Evolutionary conservation across 2,888 invertebrate species (phyloP).

Genomic region (Heteromurus nitidus): DNA sequence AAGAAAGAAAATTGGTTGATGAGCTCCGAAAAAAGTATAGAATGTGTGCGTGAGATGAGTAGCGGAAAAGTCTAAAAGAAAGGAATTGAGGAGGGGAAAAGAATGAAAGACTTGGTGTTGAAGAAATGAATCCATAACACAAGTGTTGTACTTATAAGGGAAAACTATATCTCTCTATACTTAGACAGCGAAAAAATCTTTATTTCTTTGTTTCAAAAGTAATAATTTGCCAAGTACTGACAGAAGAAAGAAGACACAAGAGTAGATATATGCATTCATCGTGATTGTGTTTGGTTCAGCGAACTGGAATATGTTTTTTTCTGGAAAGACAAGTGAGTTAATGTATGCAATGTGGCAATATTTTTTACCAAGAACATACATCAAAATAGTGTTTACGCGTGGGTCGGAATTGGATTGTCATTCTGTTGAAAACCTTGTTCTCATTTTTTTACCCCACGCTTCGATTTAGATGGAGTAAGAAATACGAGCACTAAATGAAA

Average conservation of each 20-base stretch:
- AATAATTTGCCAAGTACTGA: background rate
- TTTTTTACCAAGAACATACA: no score
- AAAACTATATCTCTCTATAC: no score
- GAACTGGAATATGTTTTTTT: background rate
- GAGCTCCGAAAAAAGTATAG: constrained; percentile 24
- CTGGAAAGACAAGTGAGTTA: no score
- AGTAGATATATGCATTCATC: background rate
- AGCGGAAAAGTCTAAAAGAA: constrained; percentile 38
- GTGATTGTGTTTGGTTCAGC: background rate
- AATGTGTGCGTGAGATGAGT: constrained; percentile 37
- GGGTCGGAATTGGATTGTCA: no score
- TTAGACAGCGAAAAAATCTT: background rate
- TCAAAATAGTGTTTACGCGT: no score
- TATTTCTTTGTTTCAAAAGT: background rate
- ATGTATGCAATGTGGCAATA: no score
- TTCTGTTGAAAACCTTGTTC: no score
- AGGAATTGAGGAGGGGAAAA: background rate
- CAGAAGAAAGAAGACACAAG: background rate
- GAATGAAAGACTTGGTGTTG: background rate
- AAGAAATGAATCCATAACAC: background rate
- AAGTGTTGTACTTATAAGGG: no score
- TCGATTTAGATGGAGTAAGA: no score
- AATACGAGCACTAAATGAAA: no score
- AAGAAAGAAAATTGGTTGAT: constrained; percentile 27
- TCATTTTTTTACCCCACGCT: no score